Percentiles rank a stretch among this genome's conserved stretches.
Conservation (phyloP, 2,113 vertebrate genomes). For the Oostethus manadensis region DNA sequence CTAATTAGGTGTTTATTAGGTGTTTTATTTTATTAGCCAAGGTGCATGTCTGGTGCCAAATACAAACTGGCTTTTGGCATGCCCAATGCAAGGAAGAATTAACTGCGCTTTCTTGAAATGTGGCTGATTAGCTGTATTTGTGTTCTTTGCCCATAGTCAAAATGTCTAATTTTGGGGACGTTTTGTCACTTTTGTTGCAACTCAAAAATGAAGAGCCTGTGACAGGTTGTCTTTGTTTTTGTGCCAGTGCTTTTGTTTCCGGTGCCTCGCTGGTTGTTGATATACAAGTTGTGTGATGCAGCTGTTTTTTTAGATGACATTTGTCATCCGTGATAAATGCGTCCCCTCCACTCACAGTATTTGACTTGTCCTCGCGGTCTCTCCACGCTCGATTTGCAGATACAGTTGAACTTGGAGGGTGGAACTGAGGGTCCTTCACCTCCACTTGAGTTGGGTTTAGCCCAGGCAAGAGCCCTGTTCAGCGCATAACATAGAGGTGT, state of each 20-base stretch:
- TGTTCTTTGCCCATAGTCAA: background rate
- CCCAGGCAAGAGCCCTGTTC: conserved; percentile 40
- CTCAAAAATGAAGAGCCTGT: conserved; percentile 9
- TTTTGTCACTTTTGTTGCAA: background rate
- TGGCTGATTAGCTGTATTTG: background rate
- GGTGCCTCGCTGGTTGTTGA: conserved; percentile 2
- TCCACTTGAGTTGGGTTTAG: conserved; percentile 46
- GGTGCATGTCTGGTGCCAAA: conserved; percentile 13
- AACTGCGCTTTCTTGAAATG: background rate
- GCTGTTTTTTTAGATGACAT: conserved; percentile 31
- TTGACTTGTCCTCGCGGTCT: conserved; percentile 30
- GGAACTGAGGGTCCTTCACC: conserved; percentile 47
- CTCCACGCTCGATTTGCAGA: conserved; percentile 9
- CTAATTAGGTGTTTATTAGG: conserved; percentile 55
- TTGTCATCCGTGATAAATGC: conserved; percentile 1
- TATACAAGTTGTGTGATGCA: conserved; percentile 37
- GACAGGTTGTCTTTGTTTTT: conserved; percentile 17
- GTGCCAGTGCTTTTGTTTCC: conserved; percentile 24
- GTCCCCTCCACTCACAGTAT: background rate
- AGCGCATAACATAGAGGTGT: conserved; percentile 43
- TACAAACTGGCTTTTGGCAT: background rate
- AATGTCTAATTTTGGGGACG: background rate
- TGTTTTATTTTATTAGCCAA: conserved; percentile 45
- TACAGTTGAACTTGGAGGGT: conserved; percentile 26
- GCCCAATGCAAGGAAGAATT: background rate